These are phyloP conservation scores for Craniophora ligustri DNA, from an alignment of 2,888 invertebrate genomes.

Conservation along the genomic window DNA sequence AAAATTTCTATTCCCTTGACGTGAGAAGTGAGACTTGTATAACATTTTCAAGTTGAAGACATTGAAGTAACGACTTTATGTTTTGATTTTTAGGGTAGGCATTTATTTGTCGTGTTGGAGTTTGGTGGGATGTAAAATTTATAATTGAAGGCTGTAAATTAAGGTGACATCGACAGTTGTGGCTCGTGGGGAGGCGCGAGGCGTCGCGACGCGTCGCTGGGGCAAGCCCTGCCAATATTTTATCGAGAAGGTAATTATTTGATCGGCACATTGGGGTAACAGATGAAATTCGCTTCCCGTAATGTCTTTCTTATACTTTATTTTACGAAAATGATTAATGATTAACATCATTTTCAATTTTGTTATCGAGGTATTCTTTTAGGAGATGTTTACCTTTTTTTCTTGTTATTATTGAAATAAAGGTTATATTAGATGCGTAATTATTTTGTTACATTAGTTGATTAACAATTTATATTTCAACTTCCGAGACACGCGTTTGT, in stretches of 20 bases:
- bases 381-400: background rate
- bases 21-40: conserved; percentile 32
- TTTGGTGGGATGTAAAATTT: conserved; percentile 80
- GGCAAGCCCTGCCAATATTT: conserved; percentile 82
- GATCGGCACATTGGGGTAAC: conserved; percentile 75
- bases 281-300: conserved; percentile 66
- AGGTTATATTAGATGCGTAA: too few species aligned
- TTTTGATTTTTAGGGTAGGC: conserved; percentile 38
- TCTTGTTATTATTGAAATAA: too few species aligned
- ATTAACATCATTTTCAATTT: conserved; percentile 48
- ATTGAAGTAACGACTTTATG: conserved; percentile 35
- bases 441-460: too few species aligned
- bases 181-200: conserved; percentile 69
- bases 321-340: conserved; percentile 72
- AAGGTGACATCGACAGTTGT: conserved; percentile 89
- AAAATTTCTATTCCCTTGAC: conserved; percentile 48
- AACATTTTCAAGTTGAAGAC: conserved; percentile 5
- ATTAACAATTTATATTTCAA: conserved; percentile 3
- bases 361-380: conserved; percentile 8
- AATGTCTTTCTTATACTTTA: conserved; percentile 70
- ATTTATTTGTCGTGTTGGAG: conserved; percentile 32
- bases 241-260: conserved; percentile 86
- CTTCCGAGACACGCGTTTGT: background rate
- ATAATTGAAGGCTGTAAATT: conserved; percentile 89
- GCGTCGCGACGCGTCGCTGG: conserved; percentile 56